Evolutionary conservation across 1,140 invertebrate genomes (phyloP), one percentile per base, ranked within the genome.

Genomic region (Ceratosolen solmsi): DNA sequence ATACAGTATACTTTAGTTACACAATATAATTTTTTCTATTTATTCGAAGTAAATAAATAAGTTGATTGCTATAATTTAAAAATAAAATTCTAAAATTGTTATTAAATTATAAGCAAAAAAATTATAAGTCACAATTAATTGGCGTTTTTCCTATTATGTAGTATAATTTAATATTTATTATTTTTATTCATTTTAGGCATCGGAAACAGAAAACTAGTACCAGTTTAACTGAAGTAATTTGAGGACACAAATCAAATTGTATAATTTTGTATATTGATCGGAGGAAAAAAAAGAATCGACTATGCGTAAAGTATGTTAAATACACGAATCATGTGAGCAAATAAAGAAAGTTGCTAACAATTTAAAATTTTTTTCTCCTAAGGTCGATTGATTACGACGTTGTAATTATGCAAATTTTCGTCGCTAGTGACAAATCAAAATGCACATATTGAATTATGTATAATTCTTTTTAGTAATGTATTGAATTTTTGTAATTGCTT

Each of bases 121-220:
- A n/a, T n/a, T n/a, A n/a, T n/a, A n/a, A n/a, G n/a, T n/a, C n/a
- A n/a, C n/a, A 15, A 56, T 56, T 56, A 56, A 56, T 56, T 56
- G 5, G 5, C 22, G 9, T 27, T 63, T 63, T 25, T 27, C 5
- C 15, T 63, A 63, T 63, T 51, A 49, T 1, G 46, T 46, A 49
- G n/a, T 70, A 70, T 9, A 38, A 68, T 41, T 41, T 70, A n/a
- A n/a, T 54, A 41, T 65, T 65, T 38, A 78, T 25, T 15, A 54
- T 54, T 1, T 63, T 63, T 13, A 46, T 58, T 78, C 79, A 85
- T 90, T 90, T 83, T 86, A 91, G 90, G 90, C 89, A 78, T 91
- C 90, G 70, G 90, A 91, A 86, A 86, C 89, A 80, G 90, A 91
- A 83, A 91, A 89, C 86, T 91, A 89, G 89, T 87, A 85, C 80